Percentiles rank a stretch among this genome's conserved stretches.
Evolutionary conservation across 2,888 invertebrate species (phyloP).

Genomic region (Lapara coniferarum): DNA sequence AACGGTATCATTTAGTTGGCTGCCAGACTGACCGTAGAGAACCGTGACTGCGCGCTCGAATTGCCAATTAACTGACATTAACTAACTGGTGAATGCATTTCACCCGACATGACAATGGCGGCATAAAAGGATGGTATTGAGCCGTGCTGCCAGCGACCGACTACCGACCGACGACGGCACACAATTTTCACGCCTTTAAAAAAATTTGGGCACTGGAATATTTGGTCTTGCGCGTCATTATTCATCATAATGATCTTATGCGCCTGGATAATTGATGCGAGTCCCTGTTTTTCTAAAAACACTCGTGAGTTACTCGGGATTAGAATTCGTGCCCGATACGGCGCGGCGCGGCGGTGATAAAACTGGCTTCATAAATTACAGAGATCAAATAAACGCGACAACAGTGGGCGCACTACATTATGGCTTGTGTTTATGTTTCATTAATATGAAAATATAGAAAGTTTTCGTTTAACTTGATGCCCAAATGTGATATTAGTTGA

Average conservation of each 20-base stretch:
- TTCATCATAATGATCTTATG: not conserved
- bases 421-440: too few species aligned
- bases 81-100: conserved; percentile 48
- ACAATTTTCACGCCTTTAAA: not conserved
- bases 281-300: too few species aligned
- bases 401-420: too few species aligned
- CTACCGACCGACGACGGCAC: not conserved
- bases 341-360: too few species aligned
- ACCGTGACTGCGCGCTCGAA: conserved; percentile 56
- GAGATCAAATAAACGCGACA: too few species aligned
- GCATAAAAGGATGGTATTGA: conserved; percentile 29
- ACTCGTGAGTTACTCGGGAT: too few species aligned
- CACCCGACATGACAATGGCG: conserved; percentile 45
- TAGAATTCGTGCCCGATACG: too few species aligned
- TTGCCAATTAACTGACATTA: conserved; percentile 59
- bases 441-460: too few species aligned
- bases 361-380: too few species aligned
- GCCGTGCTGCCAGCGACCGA: conserved; percentile 5
- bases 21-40: conserved; percentile 31
- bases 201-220: not conserved
- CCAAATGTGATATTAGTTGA: too few species aligned
- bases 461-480: too few species aligned
- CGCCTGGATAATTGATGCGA: too few species aligned
- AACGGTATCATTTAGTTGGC: not conserved
- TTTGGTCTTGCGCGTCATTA: not conserved